Evolutionary conservation across 2,888 invertebrate species (phyloP), one percentile per base, ranked within the genome.

Genomic region (Orthonevra nobilis): DNA sequence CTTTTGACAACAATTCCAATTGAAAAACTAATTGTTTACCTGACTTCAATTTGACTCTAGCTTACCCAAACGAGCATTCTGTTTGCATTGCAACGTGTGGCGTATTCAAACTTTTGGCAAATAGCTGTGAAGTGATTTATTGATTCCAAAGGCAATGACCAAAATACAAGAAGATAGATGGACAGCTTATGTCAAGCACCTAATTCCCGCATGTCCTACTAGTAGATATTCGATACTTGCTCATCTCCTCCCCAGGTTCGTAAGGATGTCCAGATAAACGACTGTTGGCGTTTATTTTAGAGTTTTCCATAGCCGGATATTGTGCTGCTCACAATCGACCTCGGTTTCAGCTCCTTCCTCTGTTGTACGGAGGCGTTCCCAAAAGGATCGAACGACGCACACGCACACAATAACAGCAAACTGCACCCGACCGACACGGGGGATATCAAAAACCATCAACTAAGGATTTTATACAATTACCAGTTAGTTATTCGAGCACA

Each of bases 331-430:
- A 48, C 48, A 46, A 61, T 63, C 64, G 34, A 10, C 32, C 28
- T 38, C 40, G n/a, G n/a, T 5, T 46, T 44, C 42, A 14, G 38
- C 10, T 72, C 52, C 54, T 44, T 72, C 56, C 77, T 66, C 50
- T 66, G 64, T 54, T 72, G 46, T 60, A 46, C 48, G 28, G 77
- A 66, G 72, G 77, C 60, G 77, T 72, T 79, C 72, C 77, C 72
- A 60, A 48, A 61, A 23, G 77, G 34, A 48, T 79, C 64, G 46
- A 66, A 72, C 52, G 34, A 5, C 54, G 66, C 66, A 79, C 58
- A 70, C 64, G 15, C 30, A 63, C 30, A 70, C 63, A 58, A 52
- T 36, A 14, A 23, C 42, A 64, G 23, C 23, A 19, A 56, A 56
- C 20, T 48, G 48, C 44, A 63, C 38, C 36, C 15, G 32, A 12